Percentiles rank a stretch among this genome's conserved stretches.
Conservation (phyloP, 2,113 vertebrate genomes). For the Pavo muticus region DNA sequence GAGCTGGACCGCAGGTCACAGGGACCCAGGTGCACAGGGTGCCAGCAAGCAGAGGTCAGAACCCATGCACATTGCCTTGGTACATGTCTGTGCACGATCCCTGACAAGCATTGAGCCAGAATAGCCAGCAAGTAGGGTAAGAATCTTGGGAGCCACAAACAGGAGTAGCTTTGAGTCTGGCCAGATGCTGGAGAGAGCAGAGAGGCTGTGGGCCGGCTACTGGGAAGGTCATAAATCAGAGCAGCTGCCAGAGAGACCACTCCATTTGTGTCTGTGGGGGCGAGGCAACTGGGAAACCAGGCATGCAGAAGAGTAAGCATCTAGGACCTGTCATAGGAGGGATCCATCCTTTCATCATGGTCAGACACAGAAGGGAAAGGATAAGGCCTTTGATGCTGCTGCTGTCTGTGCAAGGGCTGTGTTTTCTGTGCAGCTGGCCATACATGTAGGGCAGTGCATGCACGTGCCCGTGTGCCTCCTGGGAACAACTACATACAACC, state of each 20-base stretch:
- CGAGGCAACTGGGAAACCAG: neutral
- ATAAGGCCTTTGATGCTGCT: neutral
- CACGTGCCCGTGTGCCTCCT: rapidly evolving
- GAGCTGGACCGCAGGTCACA: rapidly evolving
- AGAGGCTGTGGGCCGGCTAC: neutral
- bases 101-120: neutral
- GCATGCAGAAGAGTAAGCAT: neutral
- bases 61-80: neutral
- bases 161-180: rapidly evolving
- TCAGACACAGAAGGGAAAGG: neutral
- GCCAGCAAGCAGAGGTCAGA: rapidly evolving
- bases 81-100: rapidly evolving
- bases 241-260: neutral
- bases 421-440: neutral
- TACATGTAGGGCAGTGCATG: rapidly evolving
- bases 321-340: neutral
- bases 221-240: neutral
- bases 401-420: rapidly evolving
- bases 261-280: neutral
- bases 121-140: neutral
- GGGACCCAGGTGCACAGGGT: rapidly evolving
- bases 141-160: neutral
- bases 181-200: neutral
- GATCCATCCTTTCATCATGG: neutral
- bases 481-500: neutral